Conservation (phyloP, 2,888 invertebrate genomes). For the Eupithecia pulchellata region DNA sequence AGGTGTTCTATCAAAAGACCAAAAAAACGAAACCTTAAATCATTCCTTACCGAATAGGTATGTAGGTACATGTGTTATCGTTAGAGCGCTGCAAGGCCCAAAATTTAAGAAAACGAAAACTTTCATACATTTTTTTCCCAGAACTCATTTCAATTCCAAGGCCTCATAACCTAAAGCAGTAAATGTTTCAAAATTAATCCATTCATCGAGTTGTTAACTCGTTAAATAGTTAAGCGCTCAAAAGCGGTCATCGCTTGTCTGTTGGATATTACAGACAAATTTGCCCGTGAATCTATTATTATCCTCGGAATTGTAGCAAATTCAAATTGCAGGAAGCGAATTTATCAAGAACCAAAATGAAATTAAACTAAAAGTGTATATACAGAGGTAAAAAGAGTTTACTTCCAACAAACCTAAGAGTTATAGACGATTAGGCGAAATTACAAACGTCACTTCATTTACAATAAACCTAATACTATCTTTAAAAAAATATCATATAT, state of each 20-base stretch:
- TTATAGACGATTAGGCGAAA: no score
- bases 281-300: neutral
- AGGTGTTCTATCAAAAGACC: neutral
- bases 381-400: no score
- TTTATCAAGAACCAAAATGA: neutral
- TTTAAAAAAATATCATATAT: no score
- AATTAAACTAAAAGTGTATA: no score
- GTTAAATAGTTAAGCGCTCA: slow-evolving; percentile 4
- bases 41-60: no score
- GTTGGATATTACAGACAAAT: neutral
- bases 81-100: no score
- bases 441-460: no score
- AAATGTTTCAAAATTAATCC: slow-evolving; percentile 1
- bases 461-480: no score
- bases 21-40: no score
- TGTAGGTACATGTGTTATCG: no score
- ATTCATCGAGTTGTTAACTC: slow-evolving; percentile 10
- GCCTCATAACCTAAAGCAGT: neutral
- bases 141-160: neutral
- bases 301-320: neutral
- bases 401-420: no score
- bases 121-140: neutral
- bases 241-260: slow-evolving; percentile 8
- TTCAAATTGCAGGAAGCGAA: neutral
- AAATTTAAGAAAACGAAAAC: neutral